phyloP scores from a whole-genome alignment of 2,797 vertebrate genomes.

The Bradypodion ventrale region DNA sequence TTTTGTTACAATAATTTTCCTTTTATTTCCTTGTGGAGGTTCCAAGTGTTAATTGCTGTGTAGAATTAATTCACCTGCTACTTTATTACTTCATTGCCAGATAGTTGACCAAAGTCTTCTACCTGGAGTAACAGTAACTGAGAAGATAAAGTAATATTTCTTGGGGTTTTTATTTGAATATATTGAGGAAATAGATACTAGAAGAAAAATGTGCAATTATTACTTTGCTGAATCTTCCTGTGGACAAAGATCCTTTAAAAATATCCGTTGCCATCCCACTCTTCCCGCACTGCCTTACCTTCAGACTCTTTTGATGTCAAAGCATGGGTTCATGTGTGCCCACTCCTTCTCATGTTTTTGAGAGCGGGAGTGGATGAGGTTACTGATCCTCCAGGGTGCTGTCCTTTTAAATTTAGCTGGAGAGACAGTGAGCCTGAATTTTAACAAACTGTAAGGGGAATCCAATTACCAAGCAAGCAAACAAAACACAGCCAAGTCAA shows the following conservation, averaged over 20 bases:
- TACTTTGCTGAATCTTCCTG: constrained; percentile 38
- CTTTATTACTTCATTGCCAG: constrained; percentile 16
- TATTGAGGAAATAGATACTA: constrained; percentile 33
- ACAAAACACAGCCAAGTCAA: constrained; percentile 22
- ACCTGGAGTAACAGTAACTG: constrained; percentile 19
- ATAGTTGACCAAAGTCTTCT: background rate
- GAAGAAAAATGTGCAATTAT: constrained; percentile 1
- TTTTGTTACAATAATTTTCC: background rate
- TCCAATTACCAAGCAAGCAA: constrained; percentile 2
- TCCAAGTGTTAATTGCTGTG: constrained; percentile 20
- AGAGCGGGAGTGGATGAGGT: background rate
- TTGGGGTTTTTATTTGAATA: constrained; percentile 32
- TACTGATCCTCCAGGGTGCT: constrained; percentile 38
- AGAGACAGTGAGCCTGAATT: constrained; percentile 41
- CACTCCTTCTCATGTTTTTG: background rate
- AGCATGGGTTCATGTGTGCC: too few relatives aligned
- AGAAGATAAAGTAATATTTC: constrained; percentile 41
- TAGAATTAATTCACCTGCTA: constrained; percentile 17
- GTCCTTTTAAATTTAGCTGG: constrained; percentile 41
- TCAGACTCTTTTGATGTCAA: constrained; percentile 4
- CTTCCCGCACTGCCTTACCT: constrained; percentile 38
- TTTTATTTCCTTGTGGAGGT: constrained; percentile 13
- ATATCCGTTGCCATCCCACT: constrained; percentile 15
- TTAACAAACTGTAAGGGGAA: constrained; percentile 38
- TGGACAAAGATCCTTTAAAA: constrained; percentile 39